Base-by-base conservation (phyloP, 2,888 invertebrate species). In the Drosophila melanosoma region DNA sequence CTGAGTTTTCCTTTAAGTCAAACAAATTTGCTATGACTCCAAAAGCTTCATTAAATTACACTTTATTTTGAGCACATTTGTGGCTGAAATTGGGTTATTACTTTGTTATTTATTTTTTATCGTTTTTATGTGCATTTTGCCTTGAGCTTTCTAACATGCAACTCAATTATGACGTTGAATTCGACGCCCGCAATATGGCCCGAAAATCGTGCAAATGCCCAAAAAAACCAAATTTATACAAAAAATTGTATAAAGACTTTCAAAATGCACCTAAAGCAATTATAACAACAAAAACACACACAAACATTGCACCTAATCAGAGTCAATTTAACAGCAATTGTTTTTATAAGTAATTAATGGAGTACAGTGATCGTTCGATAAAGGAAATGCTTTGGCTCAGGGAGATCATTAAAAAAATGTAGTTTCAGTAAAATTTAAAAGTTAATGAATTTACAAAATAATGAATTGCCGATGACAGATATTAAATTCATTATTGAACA, bases 241-340 rank as follows among this genome's bases (percentile, higher is more conserved):
- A 62, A 72, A 64, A 38, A 72, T 62, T 74, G 33, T 73, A 23
- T 17, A 32, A 80, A 82, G 72, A 87, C 83, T 85, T 85, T 87
- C 80, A 77, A 87, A 83, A 72, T 72, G 61, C 61, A 72, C 66
- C 69, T 76, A 68, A 67, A 75, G 72, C 59, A 62, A 52, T 32
- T 54, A 45, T 26, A 57, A 29, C 60, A 71, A 33, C 17, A 70
- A 60, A 40, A 38, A 35, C 53, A 64, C 61, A 26, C 33, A 26
- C 29, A 15, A 59, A 23, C 36, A 51, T 54, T 17, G 23, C 33
- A 29, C 32, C 42, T 65, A 74, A 56, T 64, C 40, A 59, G 51
- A 48, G 40, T 68, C 26, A 71, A 63, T 63, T 68, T 76, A 61
- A 73, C 62, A 51, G 59, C 51, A 64, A 35, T 48, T 33, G 48